Evolutionary conservation across 2,797 vertebrate species (phyloP), one percentile per base, ranked within the genome.

Genomic region (Lutjanus campechanus): DNA sequence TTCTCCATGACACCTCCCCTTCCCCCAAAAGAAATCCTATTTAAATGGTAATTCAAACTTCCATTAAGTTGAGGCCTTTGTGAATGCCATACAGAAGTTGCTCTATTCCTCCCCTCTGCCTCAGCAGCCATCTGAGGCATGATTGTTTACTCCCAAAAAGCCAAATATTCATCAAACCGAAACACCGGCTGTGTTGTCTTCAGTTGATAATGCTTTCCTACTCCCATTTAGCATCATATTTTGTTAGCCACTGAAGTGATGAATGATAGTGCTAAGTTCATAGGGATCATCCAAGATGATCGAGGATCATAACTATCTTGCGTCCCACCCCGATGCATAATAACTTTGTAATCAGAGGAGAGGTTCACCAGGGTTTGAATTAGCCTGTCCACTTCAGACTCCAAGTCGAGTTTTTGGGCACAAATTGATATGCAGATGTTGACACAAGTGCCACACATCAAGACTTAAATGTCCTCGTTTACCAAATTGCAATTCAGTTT

Each of bases 1-100:
- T 93, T 93, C 88, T 88, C 88, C 88, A 88, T 92, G 89, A 93
- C 60, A 80, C 85, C 81, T 79, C 79, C 70, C 89, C 83, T 87
- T 81, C 88, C 64, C 91, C 85, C 84, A 92, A 93, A 92, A 90
- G 84, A 93, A 94, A 95, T 95, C 94, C 94, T 85, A 95, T 95
- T 95, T 95, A 95, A 95, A 95, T 95, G 94, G 93, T 95, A 95
- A 95, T 95, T 94, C 91, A 90, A 93, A 93, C 93, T 94, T 95
- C 93, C 90, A 94, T 93, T 94, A 93, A 93, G 91, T 93, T 91
- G 74, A 69, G 72, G 71, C 83, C 84, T 92, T 92, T 93, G 92
- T 93, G 92, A 91, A 89, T 83, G 85, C 90, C 89, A 69, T 88
- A 79, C 91, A 92, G 85, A 92, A 90, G 89, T 93, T 93, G 83